Evolutionary conservation across 2,888 invertebrate species (phyloP), one percentile per base, ranked within the genome.

Genomic region (Steinernema scapterisci): DNA sequence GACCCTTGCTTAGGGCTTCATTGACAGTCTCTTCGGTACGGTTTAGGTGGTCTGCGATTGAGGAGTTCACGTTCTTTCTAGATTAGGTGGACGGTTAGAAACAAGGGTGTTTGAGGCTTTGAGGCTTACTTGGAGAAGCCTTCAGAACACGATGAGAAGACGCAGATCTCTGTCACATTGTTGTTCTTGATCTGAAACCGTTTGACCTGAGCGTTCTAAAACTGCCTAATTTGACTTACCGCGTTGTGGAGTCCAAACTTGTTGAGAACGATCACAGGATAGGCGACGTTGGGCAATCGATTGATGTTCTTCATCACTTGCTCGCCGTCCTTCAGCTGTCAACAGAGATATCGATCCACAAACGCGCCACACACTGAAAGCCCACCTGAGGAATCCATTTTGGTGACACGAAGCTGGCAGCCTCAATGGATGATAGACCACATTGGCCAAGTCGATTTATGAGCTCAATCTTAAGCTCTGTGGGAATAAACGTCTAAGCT

Each of bases 81-180:
- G 45, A 46, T 72, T 21, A 7, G 19, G 9, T 38, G n/a, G n/a
- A 44, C 45, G 45, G 16, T 44, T 44, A 16, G 45, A 44, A 44
- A n/a, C n/a, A n/a, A n/a, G n/a, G n/a, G n/a, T n/a, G n/a, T n/a
- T n/a, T n/a, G n/a, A 3, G 38, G 38, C 9, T 38, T 3, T 48
- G 3, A 48, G 3, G 48, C 86, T 78, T 79, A 89, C 89, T 91
- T 91, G 23, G 93, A 92, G 88, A 97, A 97, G 0, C 92, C 91
- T 90, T 99, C 97, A 0, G 97, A 96, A 0, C 95, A 97, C 1
- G 97, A 93, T 0, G 93, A 93, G 89, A 99, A 97, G 45, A 99
- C 93, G 0, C 97, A 97, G 70, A 96, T 92, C 90, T 99, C 97
- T 87, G 93, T 91, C 0, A 92, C 94, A 19, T 79, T 75, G n/a